Conservation (phyloP, 2,888 invertebrate species). For the Fragum whitleyi region DNA sequence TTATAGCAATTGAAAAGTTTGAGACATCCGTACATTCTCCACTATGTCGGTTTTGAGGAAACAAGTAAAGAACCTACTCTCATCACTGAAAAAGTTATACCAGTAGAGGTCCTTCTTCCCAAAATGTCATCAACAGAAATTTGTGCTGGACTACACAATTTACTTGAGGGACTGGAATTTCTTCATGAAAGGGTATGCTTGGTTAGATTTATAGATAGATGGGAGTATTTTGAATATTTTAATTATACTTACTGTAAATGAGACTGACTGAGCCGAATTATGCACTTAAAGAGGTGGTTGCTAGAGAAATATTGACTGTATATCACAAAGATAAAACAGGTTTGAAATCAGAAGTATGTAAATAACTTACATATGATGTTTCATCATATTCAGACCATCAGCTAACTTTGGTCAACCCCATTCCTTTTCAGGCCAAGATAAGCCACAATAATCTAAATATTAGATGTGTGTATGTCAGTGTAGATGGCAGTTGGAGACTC, state of each 20-base stretch:
- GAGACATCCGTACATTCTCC: slow-evolving; percentile 94
- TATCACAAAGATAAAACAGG: no score
- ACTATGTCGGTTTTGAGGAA: slow-evolving; percentile 93
- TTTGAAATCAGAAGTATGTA: no score
- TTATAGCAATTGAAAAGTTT: slow-evolving; percentile 93
- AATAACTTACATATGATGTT: no score
- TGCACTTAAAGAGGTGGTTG: no score
- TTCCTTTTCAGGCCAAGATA: slow-evolving; percentile 75
- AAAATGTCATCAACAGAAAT: slow-evolving; percentile 92
- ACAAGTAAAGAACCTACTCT: slow-evolving; percentile 90
- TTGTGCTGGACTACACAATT: slow-evolving; percentile 93
- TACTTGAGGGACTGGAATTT: slow-evolving; percentile 93
- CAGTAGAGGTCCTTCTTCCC: slow-evolving; percentile 89
- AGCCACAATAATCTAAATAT: slow-evolving; percentile 93
- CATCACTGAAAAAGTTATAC: slow-evolving; percentile 93
- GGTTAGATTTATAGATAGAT: no score
- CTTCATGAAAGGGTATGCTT: slow-evolving; percentile 90
- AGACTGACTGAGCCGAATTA: no score
- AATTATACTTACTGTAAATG: no score
- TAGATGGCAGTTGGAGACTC: slow-evolving; percentile 94
- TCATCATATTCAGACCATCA: no score
- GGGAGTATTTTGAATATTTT: no score
- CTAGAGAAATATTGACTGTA: no score
- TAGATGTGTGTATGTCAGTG: slow-evolving; percentile 92
- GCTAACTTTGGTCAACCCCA: no score